Percentiles rank a stretch among this genome's conserved stretches.
Conservation (phyloP, 2,888 invertebrate species). For the Rhopalosiphum nymphaeae region DNA sequence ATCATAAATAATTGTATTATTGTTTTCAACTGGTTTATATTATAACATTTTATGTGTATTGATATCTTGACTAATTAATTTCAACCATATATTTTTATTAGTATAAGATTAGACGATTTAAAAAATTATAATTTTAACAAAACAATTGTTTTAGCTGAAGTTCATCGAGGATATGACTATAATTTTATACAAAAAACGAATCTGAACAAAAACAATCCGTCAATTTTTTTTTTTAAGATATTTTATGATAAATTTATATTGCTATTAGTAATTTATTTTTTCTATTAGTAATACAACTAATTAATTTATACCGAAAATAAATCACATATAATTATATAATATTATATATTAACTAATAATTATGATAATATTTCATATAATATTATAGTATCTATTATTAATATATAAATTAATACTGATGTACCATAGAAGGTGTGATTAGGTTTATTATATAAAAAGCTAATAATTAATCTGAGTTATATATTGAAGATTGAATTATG, state of each 20-base stretch:
- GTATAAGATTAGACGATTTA: neutral
- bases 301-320: neutral
- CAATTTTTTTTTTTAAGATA: neutral
- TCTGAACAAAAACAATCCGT: neutral
- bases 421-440: neutral
- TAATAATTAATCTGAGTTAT: no score
- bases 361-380: neutral
- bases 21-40: neutral
- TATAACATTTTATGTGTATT: neutral
- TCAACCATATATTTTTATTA: neutral
- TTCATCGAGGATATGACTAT: neutral
- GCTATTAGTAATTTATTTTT: neutral
- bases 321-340: neutral
- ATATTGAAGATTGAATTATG: neutral
- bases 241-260: neutral
- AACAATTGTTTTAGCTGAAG: no score
- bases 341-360: neutral
- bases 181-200: neutral
- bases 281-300: neutral
- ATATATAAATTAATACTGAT: neutral
- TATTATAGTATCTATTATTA: neutral
- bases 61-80: neutral
- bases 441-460: neutral
- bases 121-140: neutral
- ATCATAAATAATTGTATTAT: neutral